Base-by-base conservation (phyloP, 2,113 vertebrate species). In the Penelope pileata region DNA sequence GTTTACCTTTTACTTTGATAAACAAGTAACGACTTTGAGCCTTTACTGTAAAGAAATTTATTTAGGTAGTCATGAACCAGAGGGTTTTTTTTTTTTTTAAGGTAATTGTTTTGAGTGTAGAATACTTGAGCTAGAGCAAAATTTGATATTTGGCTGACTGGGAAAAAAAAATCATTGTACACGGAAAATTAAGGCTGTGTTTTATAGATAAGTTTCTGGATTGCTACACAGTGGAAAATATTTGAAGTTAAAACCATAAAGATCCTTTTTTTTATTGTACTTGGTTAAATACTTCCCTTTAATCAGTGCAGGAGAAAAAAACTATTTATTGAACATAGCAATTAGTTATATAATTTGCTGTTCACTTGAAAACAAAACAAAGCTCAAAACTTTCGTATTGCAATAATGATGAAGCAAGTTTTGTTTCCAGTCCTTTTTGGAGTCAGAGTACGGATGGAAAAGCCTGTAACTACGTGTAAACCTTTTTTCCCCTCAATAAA, bases 261-360 rank as follows among this genome's bases (percentile, higher is more conserved):
- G 96, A 86, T 94, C 29, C 38, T 51, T 48, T 78, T 72, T 54
- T 66, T 42, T 77, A 77, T 75, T 92, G 83, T 97, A 94, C 58
- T 93, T 83, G 38, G 34, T 95, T 94, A 84, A 91, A 23, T 96
- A 90, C 94, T 96, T 90, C 83, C 77, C 83, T 73, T 85, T 96
- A 95, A 97, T 97, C 23, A 95, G 63, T 95, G 86, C 96, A 97
- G 91, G 70, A 97, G 70, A 87, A 68, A 88, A 90, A 73, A 90
- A 60, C 8, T 97, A 97, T 96, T 98, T 97, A 97, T 97, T 98
- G 93, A 88, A 94, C 95, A 95, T 93, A 97, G 95, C 94, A 97
- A 85, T 96, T 97, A 96, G 95, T 97, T 97, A 30, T 96, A 97
- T 98, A 95, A 97, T 97, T 97, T 96, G 96, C 95, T 96, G 75